phyloP scores from a whole-genome alignment of 2,113 vertebrate genomes.

The Cyanoliseus patagonus region DNA sequence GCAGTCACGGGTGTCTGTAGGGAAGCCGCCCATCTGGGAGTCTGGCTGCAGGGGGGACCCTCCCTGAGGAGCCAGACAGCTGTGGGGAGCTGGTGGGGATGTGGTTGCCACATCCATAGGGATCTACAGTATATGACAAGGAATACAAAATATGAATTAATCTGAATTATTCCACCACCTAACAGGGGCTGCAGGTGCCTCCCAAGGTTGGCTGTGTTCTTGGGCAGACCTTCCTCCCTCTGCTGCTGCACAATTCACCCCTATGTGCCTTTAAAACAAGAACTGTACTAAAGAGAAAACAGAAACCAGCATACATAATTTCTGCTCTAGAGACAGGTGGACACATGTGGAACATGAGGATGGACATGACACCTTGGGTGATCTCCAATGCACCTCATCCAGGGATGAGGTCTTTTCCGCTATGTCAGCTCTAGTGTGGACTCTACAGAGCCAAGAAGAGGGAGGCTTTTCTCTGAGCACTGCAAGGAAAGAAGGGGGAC shows the following conservation, averaged over 20 bases:
- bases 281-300: not conserved
- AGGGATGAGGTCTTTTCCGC: not conserved
- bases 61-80: not conserved
- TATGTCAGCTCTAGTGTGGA: accelerated
- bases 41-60: accelerated
- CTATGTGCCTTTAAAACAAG: not conserved
- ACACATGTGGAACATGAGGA: accelerated
- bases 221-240: not conserved
- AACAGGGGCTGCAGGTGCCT: not conserved
- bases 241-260: not conserved
- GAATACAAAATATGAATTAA: not conserved
- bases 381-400: not conserved
- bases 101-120: not conserved
- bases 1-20: accelerated
- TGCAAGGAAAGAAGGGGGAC: not conserved
- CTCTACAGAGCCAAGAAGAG: not conserved
- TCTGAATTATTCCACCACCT: not conserved
- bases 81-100: not conserved
- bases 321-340: not conserved
- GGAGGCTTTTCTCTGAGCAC: accelerated
- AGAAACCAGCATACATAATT: not conserved
- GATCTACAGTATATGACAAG: not conserved
- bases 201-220: not conserved
- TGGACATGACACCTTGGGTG: accelerated
- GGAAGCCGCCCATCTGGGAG: accelerated